Conservation (phyloP, 2,888 invertebrate species). For the Drosophila testacea region DNA sequence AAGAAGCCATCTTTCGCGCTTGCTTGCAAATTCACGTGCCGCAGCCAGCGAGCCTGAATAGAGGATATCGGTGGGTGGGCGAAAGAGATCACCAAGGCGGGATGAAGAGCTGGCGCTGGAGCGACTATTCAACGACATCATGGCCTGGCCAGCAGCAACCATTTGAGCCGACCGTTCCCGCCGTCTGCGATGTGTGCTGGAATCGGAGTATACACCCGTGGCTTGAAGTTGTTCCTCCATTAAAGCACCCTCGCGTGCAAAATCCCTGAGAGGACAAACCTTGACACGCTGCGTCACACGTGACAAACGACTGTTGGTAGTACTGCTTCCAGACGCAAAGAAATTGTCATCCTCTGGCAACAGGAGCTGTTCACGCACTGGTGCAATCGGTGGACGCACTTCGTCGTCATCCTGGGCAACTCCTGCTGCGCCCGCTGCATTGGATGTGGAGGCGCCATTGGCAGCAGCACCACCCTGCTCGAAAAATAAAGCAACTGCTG, state of each 20-base stretch:
- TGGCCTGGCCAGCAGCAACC: conserved; percentile 62
- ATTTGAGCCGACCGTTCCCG: conserved; percentile 72
- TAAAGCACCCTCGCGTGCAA: conserved; percentile 83
- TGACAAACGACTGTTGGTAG: conserved; percentile 59
- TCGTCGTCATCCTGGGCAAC: conserved; percentile 63
- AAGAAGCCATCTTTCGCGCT: conserved; percentile 88
- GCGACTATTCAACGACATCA: conserved; percentile 43
- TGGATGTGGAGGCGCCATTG: conserved; percentile 35
- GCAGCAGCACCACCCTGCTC: conserved; percentile 71
- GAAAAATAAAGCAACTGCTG: conserved; percentile 82
- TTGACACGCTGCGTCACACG: conserved; percentile 79
- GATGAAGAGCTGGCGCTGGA: conserved; percentile 79
- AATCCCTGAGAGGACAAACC: conserved; percentile 84
- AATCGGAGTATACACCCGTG: conserved; percentile 64
- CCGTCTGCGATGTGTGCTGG: conserved; percentile 52
- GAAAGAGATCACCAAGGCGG: conserved; percentile 89
- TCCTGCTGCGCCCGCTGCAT: conserved; percentile 39
- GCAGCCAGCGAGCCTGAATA: conserved; percentile 87
- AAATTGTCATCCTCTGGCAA: conserved; percentile 85
- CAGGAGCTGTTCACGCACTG: conserved; percentile 83
- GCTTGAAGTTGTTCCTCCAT: conserved; percentile 83
- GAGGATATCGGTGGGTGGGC: conserved; percentile 89
- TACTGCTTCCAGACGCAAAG: conserved; percentile 68
- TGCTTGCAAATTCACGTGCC: conserved; percentile 87
- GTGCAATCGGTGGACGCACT: conserved; percentile 84